Conservation (phyloP, 2,888 invertebrate genomes). For the Chrysolina americana region DNA sequence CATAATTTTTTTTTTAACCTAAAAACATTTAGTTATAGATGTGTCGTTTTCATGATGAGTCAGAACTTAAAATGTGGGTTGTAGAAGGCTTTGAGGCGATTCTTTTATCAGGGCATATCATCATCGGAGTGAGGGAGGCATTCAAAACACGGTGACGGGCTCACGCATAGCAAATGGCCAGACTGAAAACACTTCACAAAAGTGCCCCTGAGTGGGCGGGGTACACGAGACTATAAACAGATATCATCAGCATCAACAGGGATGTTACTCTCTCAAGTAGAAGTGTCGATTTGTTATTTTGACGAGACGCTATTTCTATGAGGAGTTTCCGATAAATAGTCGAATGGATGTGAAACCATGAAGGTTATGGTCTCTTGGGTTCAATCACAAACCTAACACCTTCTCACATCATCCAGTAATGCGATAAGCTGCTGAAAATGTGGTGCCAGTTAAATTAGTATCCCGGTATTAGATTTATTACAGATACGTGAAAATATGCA, state of each 20-base stretch:
- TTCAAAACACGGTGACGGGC: not conserved
- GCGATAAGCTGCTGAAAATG: constrained; percentile 4
- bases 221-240: not conserved
- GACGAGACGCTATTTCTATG: no score
- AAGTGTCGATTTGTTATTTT: not conserved
- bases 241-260: not conserved
- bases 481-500: constrained; percentile 4
- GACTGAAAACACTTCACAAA: not conserved
- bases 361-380: no score
- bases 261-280: not conserved
- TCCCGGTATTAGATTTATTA: not conserved
- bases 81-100: not conserved
- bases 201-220: not conserved
- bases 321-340: no score
- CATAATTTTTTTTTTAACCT: no score
- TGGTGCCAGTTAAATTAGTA: not conserved
- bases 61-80: constrained; percentile 3
- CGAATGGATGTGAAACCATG: no score
- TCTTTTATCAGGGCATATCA: not conserved
- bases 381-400: not conserved
- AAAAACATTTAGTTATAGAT: no score
- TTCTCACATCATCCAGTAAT: not conserved
- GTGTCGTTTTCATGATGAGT: not conserved
- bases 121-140: not conserved
- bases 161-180: not conserved